phyloP scores from a whole-genome alignment of 2,797 vertebrate species.

The Saxicola maurus region DNA sequence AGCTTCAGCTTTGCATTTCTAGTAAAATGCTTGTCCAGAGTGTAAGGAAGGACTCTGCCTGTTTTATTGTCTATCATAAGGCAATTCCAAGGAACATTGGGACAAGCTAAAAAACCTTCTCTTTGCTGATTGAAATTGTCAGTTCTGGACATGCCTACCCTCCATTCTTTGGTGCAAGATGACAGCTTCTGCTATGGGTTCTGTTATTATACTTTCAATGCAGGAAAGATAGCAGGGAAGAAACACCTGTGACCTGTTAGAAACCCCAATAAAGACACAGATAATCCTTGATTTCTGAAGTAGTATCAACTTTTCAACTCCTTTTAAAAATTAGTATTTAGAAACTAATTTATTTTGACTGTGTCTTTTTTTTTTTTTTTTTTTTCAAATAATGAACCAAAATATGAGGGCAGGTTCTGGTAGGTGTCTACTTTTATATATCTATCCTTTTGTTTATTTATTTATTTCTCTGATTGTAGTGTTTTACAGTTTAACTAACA shows the following conservation, averaged over 20 bases:
- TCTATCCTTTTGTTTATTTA: not conserved
- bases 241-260: not conserved
- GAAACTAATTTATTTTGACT: not conserved
- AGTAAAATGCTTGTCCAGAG: not conserved
- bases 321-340: not conserved
- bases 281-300: not conserved
- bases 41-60: not conserved
- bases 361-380: not conserved
- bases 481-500: not conserved
- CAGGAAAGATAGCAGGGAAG: not conserved
- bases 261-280: not conserved
- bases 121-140: not conserved
- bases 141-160: not conserved
- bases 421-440: not conserved
- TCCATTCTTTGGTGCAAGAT: not conserved
- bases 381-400: not conserved
- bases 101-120: not conserved
- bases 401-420: not conserved
- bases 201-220: not conserved
- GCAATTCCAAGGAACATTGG: not conserved
- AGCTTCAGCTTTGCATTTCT: not conserved
- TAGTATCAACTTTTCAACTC: not conserved
- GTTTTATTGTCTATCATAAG: not conserved
- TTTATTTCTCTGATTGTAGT: not conserved
- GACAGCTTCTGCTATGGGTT: not conserved